Base-by-base conservation (phyloP, 2,113 vertebrate genomes). In the Petromus typicus region DNA sequence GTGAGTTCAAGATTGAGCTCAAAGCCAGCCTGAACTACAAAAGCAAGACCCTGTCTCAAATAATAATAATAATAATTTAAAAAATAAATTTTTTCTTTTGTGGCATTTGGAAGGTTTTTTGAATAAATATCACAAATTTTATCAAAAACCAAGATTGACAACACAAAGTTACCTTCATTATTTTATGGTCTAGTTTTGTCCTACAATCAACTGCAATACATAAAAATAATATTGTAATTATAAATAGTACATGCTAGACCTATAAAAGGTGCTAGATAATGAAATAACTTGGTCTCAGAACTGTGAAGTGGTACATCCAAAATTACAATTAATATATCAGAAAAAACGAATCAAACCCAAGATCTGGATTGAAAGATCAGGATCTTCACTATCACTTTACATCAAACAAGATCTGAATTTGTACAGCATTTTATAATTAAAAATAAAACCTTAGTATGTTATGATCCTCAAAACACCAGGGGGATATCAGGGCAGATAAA, bases 361-460 rank as follows among this genome's bases (percentile, higher is more conserved):
- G 22, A 86, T 79, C 17, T 64, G 23, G 61, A 23, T 87, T 88
- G 18, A 93, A 92, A 43, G 20, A 76, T 27, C 66, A 78, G 23
- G 14, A 85, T n/a, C 20, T 43, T 76, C 80, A 80, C 32, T 69
- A 69, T 12, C 34, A 0, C 17, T 83, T 59, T 78, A 43, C 71
- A 89, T 61, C 43, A 71, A 32, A 16, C 22, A 92, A 64, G 5
- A n/a, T 57, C n/a, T 92, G 66, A 93, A 88, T 57, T 90, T 84
- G 20, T 8, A 51, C 30, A 83, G 30, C 8, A 86, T 32, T 79
- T 66, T 88, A 87, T 27, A 59, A 63, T 45, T 59, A 67, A 89
- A 80, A 94, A 59, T 1, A 54, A 67, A 79, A 79, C 20, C 25
- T 79, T 84, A 89, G 27, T 7, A 78, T 40, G 8, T 11, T 87